phyloP scores from a whole-genome alignment of 1,140 invertebrate genomes.

The Spodoptera frugiperda region DNA sequence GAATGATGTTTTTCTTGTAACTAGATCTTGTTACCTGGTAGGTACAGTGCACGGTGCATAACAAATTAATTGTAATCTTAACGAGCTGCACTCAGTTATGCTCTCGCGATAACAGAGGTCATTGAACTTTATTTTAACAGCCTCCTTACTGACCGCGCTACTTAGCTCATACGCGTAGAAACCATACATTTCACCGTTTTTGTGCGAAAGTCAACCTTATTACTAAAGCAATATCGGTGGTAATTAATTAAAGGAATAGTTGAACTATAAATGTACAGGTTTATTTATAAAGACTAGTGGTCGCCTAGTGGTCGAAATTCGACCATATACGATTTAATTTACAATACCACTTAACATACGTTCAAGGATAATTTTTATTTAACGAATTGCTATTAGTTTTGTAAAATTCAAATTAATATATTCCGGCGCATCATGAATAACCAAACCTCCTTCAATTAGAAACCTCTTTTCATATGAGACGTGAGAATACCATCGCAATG shows the following conservation, averaged over 20 bases:
- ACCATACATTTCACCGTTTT: background rate
- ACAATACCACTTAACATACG: too few relatives aligned
- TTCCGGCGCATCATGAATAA: too few relatives aligned
- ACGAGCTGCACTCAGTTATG: background rate
- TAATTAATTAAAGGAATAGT: background rate
- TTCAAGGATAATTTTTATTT: too few relatives aligned
- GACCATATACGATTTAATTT: too few relatives aligned
- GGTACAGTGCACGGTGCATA: background rate
- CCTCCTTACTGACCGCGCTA: background rate
- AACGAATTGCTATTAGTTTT: too few relatives aligned
- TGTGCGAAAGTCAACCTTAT: background rate
- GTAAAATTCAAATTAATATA: too few relatives aligned
- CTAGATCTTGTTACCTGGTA: background rate
- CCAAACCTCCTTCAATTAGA: too few relatives aligned
- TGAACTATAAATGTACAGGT: background rate
- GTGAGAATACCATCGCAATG: too few relatives aligned
- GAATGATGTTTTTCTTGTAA: background rate
- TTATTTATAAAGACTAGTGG: too few relatives aligned
- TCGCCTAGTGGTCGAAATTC: too few relatives aligned
- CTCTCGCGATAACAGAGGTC: constrained; percentile 16
- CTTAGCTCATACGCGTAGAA: background rate
- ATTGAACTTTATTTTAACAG: constrained; percentile 16
- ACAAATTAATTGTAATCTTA: constrained; percentile 30
- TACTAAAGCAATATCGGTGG: background rate
- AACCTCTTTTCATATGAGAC: too few relatives aligned